Base-by-base conservation (phyloP, 2,888 invertebrate species). In the Himalopsyche japonica region DNA sequence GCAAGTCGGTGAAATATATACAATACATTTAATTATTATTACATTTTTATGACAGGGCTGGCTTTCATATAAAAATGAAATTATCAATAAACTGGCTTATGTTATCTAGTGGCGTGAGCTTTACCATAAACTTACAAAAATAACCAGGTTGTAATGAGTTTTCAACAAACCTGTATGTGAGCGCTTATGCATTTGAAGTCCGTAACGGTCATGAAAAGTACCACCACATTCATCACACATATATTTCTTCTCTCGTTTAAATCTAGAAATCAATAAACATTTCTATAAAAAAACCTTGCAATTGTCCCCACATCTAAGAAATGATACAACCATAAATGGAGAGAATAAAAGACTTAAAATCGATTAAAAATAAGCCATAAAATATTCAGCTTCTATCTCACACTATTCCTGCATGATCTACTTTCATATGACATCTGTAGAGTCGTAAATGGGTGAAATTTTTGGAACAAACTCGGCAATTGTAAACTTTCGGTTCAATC, bases 141-240 rank as follows among this genome's bases (percentile, higher is more conserved):
- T 32, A 32, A 6, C 6, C 6, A 32, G 3, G 32, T 37, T 37
- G 10, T 3, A 43, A 43, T 43, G 43, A 57, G 10, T 10, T 20
- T 57, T 57, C n/a, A 57, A 76, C 81, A 34, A 64, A 82, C 86
- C 86, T 30, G 86, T 77, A 76, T 86, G 86, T 27, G 84, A 84
- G 24, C 86, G 64, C 32, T 80, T 70, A 49, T 86, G 86, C 79
- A 84, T 84, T 49, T 49, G 18, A 24, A 86, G 70, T 20, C 86
- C 84, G 10, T 84, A 84, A n/a, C 80, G 84, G 76, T 86, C 86
- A 48, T 82, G 78, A 76, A 84, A 86, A 18, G 80, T 84, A 15
- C 78, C 84, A 0, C 86, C 86, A 20, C 86, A 86, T 15, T 82
- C 20, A 47, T 86, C 86, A 57, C 86, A 86, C 82, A 84, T 86